Conservation (phyloP, 2,888 invertebrate genomes). For the Conchocele bisecta region DNA sequence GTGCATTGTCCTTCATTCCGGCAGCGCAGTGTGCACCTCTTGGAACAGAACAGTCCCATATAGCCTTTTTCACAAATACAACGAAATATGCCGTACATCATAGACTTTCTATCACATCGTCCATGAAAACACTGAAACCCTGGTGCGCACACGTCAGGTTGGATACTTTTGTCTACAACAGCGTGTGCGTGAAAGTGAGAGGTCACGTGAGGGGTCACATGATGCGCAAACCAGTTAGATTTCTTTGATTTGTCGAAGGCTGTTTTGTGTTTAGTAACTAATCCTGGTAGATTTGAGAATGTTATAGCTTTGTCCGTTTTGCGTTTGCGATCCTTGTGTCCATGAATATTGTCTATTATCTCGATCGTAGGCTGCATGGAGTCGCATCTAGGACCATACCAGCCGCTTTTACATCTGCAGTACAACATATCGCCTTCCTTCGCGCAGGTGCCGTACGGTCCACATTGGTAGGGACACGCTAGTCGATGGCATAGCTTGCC, state of each 20-base stretch:
- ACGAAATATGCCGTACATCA: conserved; percentile 36
- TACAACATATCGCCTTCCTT: conserved; percentile 34
- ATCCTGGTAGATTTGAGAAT: background rate
- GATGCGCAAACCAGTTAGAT: conserved; percentile 32
- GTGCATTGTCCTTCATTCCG: conserved; percentile 46
- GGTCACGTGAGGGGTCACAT: conserved; percentile 24
- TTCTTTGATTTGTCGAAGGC: background rate
- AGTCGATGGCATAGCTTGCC: conserved; percentile 48
- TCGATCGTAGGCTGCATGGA: background rate
- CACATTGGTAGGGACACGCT: conserved; percentile 49
- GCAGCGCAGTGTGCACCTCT: conserved; percentile 50
- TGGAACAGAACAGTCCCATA: conserved; percentile 56
- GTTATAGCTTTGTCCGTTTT: too few species aligned
- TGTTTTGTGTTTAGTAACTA: background rate
- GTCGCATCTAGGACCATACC: conserved; percentile 42
- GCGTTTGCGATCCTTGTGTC: too few species aligned
- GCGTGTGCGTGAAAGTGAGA: conserved; percentile 54
- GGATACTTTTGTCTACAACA: conserved; percentile 46
- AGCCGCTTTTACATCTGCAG: conserved; percentile 51
- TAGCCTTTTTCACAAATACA: conserved; percentile 49
- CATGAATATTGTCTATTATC: too few species aligned
- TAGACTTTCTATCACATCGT: conserved; percentile 38
- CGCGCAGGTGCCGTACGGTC: conserved; percentile 47
- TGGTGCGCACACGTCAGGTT: conserved; percentile 53
- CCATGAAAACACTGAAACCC: conserved; percentile 59